These are phyloP conservation scores for Drosophila willistoni DNA, from an alignment of 1,140 invertebrate genomes.

Conservation along the genomic window DNA sequence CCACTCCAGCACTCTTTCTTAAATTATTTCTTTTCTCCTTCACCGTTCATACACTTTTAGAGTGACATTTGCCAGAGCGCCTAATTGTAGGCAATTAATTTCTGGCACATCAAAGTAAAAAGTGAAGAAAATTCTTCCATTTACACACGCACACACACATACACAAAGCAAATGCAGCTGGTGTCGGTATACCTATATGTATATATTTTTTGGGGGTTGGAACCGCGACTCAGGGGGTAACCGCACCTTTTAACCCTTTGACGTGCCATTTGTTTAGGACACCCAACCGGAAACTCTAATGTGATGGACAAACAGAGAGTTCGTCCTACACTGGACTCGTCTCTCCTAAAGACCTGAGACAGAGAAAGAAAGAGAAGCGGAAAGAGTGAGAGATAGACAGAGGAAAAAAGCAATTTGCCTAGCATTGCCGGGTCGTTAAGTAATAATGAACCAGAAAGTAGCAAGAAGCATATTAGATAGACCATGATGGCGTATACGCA, in stretches of 20 bases:
- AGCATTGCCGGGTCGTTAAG: constrained; percentile 72
- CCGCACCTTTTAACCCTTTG: constrained; percentile 80
- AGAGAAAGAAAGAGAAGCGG: constrained; percentile 17
- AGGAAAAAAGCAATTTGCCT: constrained; percentile 73
- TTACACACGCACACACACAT: not conserved
- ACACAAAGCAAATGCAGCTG: constrained; percentile 72
- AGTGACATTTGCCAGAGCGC: constrained; percentile 74
- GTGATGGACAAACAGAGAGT: constrained; percentile 58
- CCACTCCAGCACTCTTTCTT: too few relatives aligned
- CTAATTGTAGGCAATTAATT: constrained; percentile 83
- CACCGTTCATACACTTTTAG: constrained; percentile 32
- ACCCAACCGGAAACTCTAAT: constrained; percentile 69
- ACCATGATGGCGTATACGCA: constrained; percentile 64
- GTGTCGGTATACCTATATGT: constrained; percentile 45
- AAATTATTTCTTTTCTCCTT: not conserved
- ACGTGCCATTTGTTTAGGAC: constrained; percentile 59
- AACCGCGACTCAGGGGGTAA: constrained; percentile 65
- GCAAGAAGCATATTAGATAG: constrained; percentile 59
- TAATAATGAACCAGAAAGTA: constrained; percentile 73
- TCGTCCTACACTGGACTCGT: constrained; percentile 8
- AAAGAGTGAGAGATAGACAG: not conserved
- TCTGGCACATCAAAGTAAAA: constrained; percentile 81
- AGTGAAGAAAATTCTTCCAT: constrained; percentile 40
- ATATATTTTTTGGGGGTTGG: constrained; percentile 42
- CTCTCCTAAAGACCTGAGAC: constrained; percentile 38